A percentile compares a stretch with the other conserved stretches of the same genome.
These are phyloP conservation scores for Adelognathus sp. DNA, from an alignment of 2,888 invertebrate species.

Conservation along the genomic window DNA sequence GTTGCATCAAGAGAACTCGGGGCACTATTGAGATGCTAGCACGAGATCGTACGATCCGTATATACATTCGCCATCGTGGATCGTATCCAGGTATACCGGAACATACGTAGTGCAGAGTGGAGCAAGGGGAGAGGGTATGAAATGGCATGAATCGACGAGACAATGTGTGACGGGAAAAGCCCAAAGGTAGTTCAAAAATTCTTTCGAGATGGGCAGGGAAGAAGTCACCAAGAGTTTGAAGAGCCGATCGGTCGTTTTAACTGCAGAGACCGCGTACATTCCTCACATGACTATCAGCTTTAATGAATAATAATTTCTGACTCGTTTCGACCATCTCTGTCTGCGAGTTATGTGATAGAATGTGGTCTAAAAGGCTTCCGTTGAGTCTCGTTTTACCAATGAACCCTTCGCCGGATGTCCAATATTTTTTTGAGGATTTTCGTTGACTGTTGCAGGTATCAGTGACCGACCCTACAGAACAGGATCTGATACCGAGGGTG, in stretches of 20 bases:
- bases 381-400: too few relatives aligned
- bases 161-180: neutral
- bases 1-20: slow-evolving; percentile 49
- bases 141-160: neutral
- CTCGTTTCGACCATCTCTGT: too few relatives aligned
- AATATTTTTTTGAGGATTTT: neutral
- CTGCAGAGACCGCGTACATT: too few relatives aligned
- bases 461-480: slow-evolving; percentile 88
- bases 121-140: neutral
- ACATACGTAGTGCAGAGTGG: slow-evolving; percentile 3
- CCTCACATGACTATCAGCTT: too few relatives aligned
- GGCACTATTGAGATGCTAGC: slow-evolving; percentile 41
- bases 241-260: neutral
- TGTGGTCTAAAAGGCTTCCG: too few relatives aligned
- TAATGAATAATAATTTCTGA: too few relatives aligned
- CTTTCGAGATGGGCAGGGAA: neutral
- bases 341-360: too few relatives aligned
- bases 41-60: slow-evolving; percentile 45
- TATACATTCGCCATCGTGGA: neutral
- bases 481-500: slow-evolving; percentile 87
- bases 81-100: slow-evolving; percentile 21
- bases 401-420: too few relatives aligned
- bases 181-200: neutral
- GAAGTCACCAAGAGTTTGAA: neutral
- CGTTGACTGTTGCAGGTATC: slow-evolving; percentile 82